These are phyloP conservation scores for Enteromius viviparus DNA, from an alignment of 2,797 vertebrate species.

Conservation along the genomic window DNA sequence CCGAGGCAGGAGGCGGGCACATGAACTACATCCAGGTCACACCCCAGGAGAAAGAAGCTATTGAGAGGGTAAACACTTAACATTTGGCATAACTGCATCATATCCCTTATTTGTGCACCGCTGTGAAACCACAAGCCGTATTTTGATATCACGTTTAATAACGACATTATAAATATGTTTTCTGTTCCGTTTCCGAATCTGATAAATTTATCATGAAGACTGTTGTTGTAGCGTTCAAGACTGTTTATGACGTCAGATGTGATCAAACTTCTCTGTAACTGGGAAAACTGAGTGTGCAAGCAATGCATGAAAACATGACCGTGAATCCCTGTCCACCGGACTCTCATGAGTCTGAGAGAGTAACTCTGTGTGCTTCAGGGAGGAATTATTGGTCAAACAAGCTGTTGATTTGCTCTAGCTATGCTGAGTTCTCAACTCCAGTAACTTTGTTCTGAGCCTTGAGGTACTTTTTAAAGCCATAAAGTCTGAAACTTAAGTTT, in stretches of 20 bases:
- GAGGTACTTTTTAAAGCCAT: background rate
- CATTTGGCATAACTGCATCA: background rate
- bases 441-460: background rate
- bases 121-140: background rate
- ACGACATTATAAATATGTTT: background rate
- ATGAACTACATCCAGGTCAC: slow-evolving; percentile 98
- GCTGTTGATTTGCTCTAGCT: background rate
- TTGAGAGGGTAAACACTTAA: slow-evolving; percentile 86
- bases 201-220: background rate
- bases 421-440: background rate
- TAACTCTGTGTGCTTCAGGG: background rate
- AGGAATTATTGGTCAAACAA: background rate
- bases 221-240: background rate
- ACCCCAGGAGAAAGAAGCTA: slow-evolving; percentile 97
- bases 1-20: slow-evolving; percentile 82
- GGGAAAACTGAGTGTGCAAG: background rate
- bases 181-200: background rate
- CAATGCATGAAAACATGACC: background rate
- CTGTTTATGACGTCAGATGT: background rate
- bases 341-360: background rate
- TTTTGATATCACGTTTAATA: background rate
- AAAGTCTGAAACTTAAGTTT: background rate
- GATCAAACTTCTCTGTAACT: background rate
- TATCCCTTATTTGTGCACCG: no score
- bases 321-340: background rate